These are phyloP conservation scores for Lepidostoma basale DNA, from an alignment of 1,140 invertebrate species.

Conservation along the genomic window DNA sequence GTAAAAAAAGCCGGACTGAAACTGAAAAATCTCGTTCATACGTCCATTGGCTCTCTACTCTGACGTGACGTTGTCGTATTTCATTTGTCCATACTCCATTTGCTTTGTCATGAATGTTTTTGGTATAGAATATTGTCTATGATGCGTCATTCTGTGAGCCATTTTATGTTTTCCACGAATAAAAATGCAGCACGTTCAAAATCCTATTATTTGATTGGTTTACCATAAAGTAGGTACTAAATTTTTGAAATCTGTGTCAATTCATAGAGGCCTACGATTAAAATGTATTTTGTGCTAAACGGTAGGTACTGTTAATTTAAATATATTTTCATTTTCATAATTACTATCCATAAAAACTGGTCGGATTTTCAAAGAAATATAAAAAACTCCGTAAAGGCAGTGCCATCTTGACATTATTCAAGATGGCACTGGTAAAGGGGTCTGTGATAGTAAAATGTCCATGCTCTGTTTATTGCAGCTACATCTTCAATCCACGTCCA, in stretches of 20 bases:
- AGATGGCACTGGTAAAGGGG: too few species aligned
- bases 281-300: neutral
- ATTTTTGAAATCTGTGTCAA: neutral
- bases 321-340: too few species aligned
- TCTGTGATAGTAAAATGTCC: too few species aligned
- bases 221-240: neutral
- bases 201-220: neutral
- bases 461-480: too few species aligned
- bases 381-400: too few species aligned
- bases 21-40: slow-evolving; percentile 27
- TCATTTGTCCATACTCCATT: slow-evolving; percentile 58
- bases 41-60: slow-evolving; percentile 46
- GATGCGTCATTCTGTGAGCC: neutral
- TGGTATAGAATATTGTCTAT: slow-evolving; percentile 22
- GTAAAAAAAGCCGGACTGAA: slow-evolving; percentile 46
- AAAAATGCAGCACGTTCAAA: neutral
- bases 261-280: neutral
- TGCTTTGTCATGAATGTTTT: slow-evolving; percentile 42
- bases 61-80: slow-evolving; percentile 63
- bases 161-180: neutral
- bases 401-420: too few species aligned
- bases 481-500: too few species aligned
- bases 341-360: too few species aligned
- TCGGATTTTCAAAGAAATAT: too few species aligned
- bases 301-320: too few species aligned